Evolutionary conservation across 2,113 vertebrate species (phyloP).

Genomic region (Edolisoma coerulescens): DNA sequence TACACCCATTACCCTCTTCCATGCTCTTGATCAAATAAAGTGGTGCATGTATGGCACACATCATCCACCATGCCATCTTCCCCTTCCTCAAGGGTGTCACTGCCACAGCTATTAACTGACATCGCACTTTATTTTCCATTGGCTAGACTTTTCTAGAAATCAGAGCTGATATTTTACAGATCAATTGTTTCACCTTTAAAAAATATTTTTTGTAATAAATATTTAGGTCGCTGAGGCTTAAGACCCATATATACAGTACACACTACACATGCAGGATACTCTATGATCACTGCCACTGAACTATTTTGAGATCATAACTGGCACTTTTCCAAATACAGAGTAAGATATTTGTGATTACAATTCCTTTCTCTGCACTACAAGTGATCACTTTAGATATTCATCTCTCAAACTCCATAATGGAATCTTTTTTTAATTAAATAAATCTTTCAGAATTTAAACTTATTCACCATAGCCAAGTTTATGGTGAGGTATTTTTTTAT

Average conservation of each 20-base stretch:
- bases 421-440: background rate
- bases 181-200: background rate
- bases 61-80: background rate
- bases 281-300: background rate
- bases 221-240: background rate
- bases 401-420: background rate
- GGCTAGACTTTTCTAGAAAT: background rate
- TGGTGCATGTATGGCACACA: fast-evolving
- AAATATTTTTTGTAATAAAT: background rate
- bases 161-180: background rate
- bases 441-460: background rate
- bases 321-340: background rate
- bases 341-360: background rate
- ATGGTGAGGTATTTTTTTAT: background rate
- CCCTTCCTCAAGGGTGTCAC: background rate
- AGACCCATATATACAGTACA: background rate
- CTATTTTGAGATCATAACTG: background rate
- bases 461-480: background rate
- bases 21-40: background rate
- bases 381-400: background rate
- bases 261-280: background rate
- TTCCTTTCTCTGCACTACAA: background rate
- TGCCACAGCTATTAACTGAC: background rate
- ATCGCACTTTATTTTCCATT: background rate
- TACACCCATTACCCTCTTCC: background rate